A percentile compares a stretch with the other conserved stretches of the same genome.
Evolutionary conservation across 1,140 invertebrate species (phyloP).

Genomic region (Musca domestica): DNA sequence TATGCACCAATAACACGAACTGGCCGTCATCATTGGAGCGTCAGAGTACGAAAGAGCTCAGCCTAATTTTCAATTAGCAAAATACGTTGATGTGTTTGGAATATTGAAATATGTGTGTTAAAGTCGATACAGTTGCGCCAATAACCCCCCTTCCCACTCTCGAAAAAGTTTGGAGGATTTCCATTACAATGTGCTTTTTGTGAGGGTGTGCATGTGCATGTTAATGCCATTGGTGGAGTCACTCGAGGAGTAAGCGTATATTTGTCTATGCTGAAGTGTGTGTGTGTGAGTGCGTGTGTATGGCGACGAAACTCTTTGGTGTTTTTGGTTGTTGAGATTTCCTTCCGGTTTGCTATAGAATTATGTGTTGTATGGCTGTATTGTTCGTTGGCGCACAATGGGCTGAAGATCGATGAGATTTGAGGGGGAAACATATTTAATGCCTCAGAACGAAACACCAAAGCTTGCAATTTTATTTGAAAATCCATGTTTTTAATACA

Average conservation of each 20-base stretch:
- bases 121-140: too few species aligned
- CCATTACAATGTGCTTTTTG: too few species aligned
- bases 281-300: too few species aligned
- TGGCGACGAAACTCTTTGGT: too few species aligned
- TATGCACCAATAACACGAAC: too few species aligned
- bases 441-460: background rate
- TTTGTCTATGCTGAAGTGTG: too few species aligned
- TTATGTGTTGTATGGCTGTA: background rate
- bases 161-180: too few species aligned
- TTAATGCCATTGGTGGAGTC: too few species aligned
- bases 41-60: background rate
- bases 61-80: constrained; percentile 22
- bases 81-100: constrained; percentile 19
- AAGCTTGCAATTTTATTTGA: background rate
- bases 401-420: background rate
- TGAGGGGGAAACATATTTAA: background rate
- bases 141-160: too few species aligned
- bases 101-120: background rate
- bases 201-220: too few species aligned
- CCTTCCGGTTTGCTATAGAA: background rate
- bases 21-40: background rate
- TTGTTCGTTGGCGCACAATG: background rate
- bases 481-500: too few species aligned
- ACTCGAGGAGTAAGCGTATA: too few species aligned
- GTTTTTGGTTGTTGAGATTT: constrained; percentile 10